phyloP scores from a whole-genome alignment of 2,797 vertebrate genomes.

The Selene dorsalis region DNA sequence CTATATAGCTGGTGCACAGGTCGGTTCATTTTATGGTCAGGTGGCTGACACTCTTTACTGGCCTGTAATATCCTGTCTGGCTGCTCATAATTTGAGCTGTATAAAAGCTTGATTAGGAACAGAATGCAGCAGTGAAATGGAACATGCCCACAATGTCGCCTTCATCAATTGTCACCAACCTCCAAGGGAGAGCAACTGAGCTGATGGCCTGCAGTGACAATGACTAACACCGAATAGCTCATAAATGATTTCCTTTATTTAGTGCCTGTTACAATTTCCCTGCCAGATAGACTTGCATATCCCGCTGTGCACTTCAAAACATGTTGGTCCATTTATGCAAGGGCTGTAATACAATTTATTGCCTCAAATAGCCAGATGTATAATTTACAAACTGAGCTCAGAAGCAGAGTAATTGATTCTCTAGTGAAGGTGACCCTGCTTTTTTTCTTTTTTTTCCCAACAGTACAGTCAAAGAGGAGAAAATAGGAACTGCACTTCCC shows the following conservation, averaged over 20 bases:
- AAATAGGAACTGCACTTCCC: conserved; percentile 25
- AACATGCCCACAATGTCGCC: conserved; percentile 63
- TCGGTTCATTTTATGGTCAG: conserved; percentile 73
- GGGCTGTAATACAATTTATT: conserved; percentile 89
- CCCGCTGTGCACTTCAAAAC: conserved; percentile 87
- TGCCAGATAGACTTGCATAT: conserved; percentile 59
- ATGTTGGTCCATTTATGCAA: conserved; percentile 86
- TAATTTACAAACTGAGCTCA: conserved; percentile 88
- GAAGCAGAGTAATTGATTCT: conserved; percentile 90
- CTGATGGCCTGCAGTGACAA: conserved; percentile 65
- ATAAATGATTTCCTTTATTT: conserved; percentile 82
- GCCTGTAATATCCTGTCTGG: conserved; percentile 70
- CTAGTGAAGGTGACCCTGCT: conserved; percentile 90
- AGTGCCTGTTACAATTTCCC: conserved; percentile 56
- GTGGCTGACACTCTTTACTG: conserved; percentile 73
- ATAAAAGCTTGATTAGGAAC: conserved; percentile 80
- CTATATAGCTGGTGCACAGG: conserved; percentile 65
- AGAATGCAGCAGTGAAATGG: conserved; percentile 74
- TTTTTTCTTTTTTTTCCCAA: conserved; percentile 57
- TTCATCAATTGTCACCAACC: conserved; percentile 73
- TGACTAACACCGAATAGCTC: conserved; percentile 62
- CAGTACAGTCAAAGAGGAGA: conserved; percentile 61
- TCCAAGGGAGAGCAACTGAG: conserved; percentile 51
- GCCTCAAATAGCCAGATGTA: conserved; percentile 87
- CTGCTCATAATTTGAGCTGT: conserved; percentile 73